Evolutionary conservation across 1,140 invertebrate genomes (phyloP).

Genomic region (Oedothorax gibbosus): DNA sequence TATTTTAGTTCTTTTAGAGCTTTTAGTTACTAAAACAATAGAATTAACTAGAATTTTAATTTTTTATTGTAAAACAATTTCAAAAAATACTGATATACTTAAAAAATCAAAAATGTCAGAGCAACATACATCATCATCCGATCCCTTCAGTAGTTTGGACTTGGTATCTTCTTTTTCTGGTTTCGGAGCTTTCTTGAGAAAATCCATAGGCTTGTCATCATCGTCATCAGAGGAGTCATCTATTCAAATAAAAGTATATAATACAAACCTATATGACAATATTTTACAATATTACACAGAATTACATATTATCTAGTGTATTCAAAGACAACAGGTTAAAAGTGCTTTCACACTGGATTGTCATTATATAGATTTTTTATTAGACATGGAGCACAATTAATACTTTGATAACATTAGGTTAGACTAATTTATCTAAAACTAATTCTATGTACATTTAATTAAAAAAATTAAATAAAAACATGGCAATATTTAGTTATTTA

Average conservation of each 20-base stretch:
- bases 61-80: background rate
- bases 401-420: no score
- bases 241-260: background rate
- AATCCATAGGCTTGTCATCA: constrained; percentile 34
- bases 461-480: no score
- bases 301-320: background rate
- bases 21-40: no score
- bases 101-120: background rate
- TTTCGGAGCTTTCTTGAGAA: constrained; percentile 61
- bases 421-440: no score
- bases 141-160: constrained; percentile 65
- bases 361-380: no score
- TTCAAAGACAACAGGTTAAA: no score
- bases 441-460: no score
- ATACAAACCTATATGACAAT: background rate
- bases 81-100: no score
- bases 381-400: no score
- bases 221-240: constrained; percentile 46
- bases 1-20: no score
- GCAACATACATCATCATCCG: constrained; percentile 66
- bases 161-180: constrained; percentile 64
- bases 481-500: no score
- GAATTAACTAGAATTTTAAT: background rate
- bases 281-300: background rate
- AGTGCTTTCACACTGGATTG: no score